Evolutionary conservation across 2,797 vertebrate species (phyloP).

Genomic region (Xenopus petersii): DNA sequence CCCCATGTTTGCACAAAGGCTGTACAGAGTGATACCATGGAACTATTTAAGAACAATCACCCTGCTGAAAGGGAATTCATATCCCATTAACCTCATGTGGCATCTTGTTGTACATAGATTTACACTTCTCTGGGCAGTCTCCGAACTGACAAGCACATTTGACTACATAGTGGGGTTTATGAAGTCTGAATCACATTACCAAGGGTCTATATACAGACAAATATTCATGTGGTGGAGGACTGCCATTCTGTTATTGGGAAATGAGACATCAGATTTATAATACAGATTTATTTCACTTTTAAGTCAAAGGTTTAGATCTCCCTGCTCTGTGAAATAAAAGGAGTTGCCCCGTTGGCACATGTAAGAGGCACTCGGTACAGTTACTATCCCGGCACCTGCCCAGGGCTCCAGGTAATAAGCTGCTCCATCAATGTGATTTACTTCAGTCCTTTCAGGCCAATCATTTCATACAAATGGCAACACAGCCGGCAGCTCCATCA

Average conservation of each 20-base stretch:
- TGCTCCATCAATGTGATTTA: slow-evolving; percentile 6
- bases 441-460: slow-evolving; percentile 4
- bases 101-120: too few species aligned
- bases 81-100: too few species aligned
- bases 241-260: neutral
- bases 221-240: neutral
- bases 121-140: too few species aligned
- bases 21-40: too few species aligned
- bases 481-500: neutral
- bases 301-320: neutral
- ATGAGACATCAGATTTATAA: neutral
- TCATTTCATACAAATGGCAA: neutral
- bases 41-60: too few species aligned
- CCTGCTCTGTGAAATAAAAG: neutral
- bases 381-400: neutral
- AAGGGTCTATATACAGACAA: neutral
- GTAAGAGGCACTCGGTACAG: neutral
- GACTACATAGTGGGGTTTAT: too few species aligned
- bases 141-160: too few species aligned
- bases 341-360: neutral
- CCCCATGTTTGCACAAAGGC: too few species aligned
- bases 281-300: neutral
- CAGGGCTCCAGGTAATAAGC: neutral
- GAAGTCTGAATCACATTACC: neutral
- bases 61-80: too few species aligned